Base-by-base conservation (phyloP, 2,888 invertebrate species). In the Diarsia mendica region DNA sequence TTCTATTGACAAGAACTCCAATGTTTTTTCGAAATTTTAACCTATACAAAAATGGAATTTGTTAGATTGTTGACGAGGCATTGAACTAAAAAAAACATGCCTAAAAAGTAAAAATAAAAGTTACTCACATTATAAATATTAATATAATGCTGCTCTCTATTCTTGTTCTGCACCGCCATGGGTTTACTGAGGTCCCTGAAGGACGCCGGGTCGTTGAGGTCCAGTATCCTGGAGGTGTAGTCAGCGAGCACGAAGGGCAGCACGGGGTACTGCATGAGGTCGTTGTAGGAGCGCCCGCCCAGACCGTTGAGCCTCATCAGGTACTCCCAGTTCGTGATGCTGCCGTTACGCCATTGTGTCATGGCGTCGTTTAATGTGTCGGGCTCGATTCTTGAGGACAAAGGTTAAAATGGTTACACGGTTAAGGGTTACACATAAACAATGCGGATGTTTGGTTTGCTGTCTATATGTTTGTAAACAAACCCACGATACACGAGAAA, bases 251-350 rank as follows among this genome's bases (percentile, higher is more conserved):
- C 97, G 95, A 98, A 99, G 0, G 99, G 99, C 92, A 98, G 98
- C 44, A 99, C 98, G 0, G 99, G 99, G 95, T 99, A 99, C 95
- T 99, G 99, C 99, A 99, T 99, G 79, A 99, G 97, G 95, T 99
- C 99, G 93, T 99, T 99, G 95, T 98, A 99, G 1, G 98, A 98
- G 75, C 98, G 97, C 0, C 99, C 99, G 33, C 98, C 98, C 80
- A 98, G 97, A 88, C 98, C 98, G 96, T 99, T 99, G 61, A 99
- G 97, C 66, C 98, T 97, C 95, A 98, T 98, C 81, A 99, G 96
- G 93, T 99, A 99, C 93, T 99, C 99, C 97, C 98, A 99, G 95
- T 99, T 99, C 58, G 98, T 98, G 80, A 99, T 97, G 46, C 97
- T 94, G 9, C 98, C 98, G 88, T 97, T 98, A 72, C 98, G 97